Evolutionary conservation across 2,888 invertebrate species (phyloP).

Genomic region (Phaedon cochleariae): DNA sequence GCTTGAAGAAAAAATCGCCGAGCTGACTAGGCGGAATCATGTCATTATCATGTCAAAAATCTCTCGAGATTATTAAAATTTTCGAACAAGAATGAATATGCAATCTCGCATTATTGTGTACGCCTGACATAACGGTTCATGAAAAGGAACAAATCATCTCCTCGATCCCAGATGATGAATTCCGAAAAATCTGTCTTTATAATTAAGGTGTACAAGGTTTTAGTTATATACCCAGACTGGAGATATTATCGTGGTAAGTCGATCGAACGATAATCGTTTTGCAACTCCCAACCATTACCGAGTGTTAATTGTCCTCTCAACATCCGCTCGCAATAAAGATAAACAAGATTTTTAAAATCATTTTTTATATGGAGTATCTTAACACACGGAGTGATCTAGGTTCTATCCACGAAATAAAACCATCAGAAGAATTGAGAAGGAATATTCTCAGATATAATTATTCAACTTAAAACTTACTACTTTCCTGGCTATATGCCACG

Average conservation of each 20-base stretch:
- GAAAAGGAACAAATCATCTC: background rate
- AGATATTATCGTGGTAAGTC: conserved; percentile 27
- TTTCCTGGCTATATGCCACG: no score
- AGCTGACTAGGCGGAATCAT: no score
- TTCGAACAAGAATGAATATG: background rate
- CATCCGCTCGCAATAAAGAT: conserved; percentile 31
- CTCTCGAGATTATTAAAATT: background rate
- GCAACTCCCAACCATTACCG: conserved; percentile 19
- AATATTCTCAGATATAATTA: no score
- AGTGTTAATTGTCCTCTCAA: conserved; percentile 24
- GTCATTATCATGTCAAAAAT: conserved; percentile 1
- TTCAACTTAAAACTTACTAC: no score
- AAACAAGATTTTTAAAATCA: conserved; percentile 22
- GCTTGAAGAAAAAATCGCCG: no score
- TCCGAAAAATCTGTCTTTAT: conserved; percentile 16
- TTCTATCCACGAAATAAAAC: background rate
- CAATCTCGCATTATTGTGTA: background rate
- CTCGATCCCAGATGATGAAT: conserved; percentile 15
- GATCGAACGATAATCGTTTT: conserved; percentile 28
- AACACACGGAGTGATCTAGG: background rate
- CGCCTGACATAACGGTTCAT: background rate
- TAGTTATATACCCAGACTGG: conserved; percentile 17
- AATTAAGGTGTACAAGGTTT: conserved; percentile 26
- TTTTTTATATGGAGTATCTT: background rate
- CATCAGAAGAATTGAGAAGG: no score